Conservation (phyloP, 2,888 invertebrate species). For the Drosophila formosana region DNA sequence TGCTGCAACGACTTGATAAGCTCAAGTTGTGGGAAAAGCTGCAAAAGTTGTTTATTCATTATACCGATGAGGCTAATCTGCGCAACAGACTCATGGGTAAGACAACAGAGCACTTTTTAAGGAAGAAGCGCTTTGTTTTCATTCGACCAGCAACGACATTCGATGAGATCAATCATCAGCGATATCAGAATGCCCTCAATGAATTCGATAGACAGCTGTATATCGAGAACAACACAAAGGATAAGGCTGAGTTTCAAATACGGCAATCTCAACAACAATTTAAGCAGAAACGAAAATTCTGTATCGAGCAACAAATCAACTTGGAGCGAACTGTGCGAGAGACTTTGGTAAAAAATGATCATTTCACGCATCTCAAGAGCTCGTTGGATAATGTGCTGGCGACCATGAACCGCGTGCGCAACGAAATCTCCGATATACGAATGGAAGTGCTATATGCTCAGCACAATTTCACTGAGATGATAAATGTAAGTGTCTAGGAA, state of each 20-base stretch:
- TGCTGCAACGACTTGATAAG: constrained; percentile 25
- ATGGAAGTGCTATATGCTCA: constrained; percentile 25
- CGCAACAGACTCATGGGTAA: neutral
- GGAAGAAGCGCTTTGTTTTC: constrained; percentile 2
- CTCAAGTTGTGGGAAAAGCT: constrained; percentile 31
- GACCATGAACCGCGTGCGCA: constrained; percentile 25
- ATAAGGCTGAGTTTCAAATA: neutral
- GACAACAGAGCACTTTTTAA: constrained; percentile 16
- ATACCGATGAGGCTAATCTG: rapidly evolving
- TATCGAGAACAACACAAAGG: neutral
- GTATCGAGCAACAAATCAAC: rapidly evolving
- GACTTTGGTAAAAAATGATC: constrained; percentile 18
- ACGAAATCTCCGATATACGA: constrained; percentile 37
- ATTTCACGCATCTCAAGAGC: neutral
- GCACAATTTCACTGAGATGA: constrained; percentile 39
- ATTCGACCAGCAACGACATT: rapidly evolving
- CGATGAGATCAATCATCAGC: neutral
- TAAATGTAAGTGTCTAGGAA: constrained; percentile 25
- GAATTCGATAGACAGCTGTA: constrained; percentile 37
- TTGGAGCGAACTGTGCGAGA: constrained; percentile 27
- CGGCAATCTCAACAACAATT: too few species aligned
- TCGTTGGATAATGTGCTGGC: neutral
- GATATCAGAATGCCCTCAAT: constrained; percentile 3
- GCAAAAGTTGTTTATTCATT: rapidly evolving
- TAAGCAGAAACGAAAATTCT: neutral